Evolutionary conservation across 2,888 invertebrate genomes (phyloP).

Genomic region (Hermaeophaga mercurialis): DNA sequence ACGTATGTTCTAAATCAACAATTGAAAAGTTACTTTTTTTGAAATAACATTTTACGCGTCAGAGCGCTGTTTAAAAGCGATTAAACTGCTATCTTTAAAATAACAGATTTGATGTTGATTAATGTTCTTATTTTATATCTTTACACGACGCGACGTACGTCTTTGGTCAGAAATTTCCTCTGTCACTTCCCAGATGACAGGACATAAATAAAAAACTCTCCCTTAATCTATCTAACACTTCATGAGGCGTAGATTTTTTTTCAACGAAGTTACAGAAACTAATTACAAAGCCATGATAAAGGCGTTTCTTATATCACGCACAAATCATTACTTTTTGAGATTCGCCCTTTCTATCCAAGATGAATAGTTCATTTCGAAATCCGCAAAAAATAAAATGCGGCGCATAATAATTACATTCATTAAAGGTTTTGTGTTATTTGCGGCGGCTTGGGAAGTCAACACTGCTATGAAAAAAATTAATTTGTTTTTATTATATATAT

Average conservation of each 20-base stretch:
- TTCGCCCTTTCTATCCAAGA: slow-evolving; percentile 35
- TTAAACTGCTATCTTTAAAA: too few species aligned
- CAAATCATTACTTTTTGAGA: slow-evolving; percentile 43
- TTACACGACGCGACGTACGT: too few species aligned
- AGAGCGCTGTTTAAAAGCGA: too few species aligned
- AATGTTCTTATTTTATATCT: too few species aligned
- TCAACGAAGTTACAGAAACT: slow-evolving; percentile 52
- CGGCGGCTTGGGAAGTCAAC: too few species aligned
- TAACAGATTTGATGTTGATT: too few species aligned
- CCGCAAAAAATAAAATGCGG: slow-evolving; percentile 8
- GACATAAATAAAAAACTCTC: slow-evolving; percentile 58
- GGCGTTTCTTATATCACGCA: slow-evolving; percentile 49
- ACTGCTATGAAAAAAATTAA: too few species aligned
- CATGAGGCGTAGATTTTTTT: slow-evolving; percentile 51
- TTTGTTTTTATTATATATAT: too few species aligned
- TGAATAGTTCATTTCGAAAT: slow-evolving; percentile 34
- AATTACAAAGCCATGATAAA: slow-evolving; percentile 56
- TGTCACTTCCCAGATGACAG: slow-evolving; percentile 52
- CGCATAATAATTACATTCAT: slow-evolving; percentile 31
- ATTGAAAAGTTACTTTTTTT: too few species aligned
- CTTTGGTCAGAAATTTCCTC: slow-evolving; percentile 35
- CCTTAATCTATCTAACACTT: slow-evolving; percentile 53
- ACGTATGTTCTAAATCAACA: too few species aligned
- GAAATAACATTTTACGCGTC: too few species aligned
- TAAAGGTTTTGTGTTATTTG: slow-evolving; percentile 16